Evolutionary conservation across 2,797 vertebrate species (phyloP).

Genomic region (Myiotriccus ornatus): DNA sequence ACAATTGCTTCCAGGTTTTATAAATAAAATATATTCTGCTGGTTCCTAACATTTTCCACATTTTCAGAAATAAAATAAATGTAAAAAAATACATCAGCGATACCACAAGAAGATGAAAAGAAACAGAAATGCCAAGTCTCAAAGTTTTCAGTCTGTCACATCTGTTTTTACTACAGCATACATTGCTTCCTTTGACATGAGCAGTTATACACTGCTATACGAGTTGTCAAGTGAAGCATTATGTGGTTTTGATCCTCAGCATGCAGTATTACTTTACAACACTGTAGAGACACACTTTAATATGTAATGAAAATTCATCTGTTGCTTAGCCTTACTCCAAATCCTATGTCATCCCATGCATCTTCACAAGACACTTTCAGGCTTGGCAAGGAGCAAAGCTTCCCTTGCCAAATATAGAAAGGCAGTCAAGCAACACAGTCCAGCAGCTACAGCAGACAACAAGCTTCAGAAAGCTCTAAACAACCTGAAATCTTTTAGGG

Average conservation of each 20-base stretch:
- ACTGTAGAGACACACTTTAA: not conserved
- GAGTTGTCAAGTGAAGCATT: not conserved
- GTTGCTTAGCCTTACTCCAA: not conserved
- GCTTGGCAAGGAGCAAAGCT: not conserved
- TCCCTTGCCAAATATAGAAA: not conserved
- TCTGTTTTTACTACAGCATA: not conserved
- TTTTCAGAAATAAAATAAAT: not conserved
- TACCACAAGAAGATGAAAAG: not conserved
- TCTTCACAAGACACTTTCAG: not conserved
- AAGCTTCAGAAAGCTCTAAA: not conserved
- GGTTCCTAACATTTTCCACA: not conserved
- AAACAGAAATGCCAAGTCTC: not conserved
- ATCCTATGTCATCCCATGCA: not conserved
- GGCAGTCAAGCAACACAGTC: not conserved
- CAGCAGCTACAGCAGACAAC: not conserved
- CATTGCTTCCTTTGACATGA: not conserved
- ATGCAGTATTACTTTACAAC: not conserved
- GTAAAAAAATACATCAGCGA: not conserved
- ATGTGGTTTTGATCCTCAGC: not conserved
- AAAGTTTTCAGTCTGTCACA: not conserved
- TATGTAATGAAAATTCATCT: not conserved
- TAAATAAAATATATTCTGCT: not conserved
- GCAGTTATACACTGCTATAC: not conserved
- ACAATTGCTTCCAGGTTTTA: not conserved
- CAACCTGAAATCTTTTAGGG: not conserved